A percentile compares a stretch with the other conserved stretches of the same genome.
Conservation (phyloP, 1,140 invertebrate species). For the Agraylea sexmaculata region DNA sequence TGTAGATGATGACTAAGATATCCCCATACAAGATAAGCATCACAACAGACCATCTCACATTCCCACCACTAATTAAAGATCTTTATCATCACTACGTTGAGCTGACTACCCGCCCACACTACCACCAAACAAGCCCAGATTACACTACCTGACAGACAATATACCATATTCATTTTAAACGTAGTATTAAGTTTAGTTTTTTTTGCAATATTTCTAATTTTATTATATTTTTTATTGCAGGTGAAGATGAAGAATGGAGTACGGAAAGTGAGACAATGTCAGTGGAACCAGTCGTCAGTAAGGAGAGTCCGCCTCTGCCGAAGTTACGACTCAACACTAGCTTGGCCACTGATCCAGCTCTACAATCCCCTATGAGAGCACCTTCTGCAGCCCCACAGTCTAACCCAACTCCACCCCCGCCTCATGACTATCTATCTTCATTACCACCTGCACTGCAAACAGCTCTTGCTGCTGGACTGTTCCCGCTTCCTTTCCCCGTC, state of each 20-base stretch:
- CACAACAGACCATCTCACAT: slow-evolving; percentile 20
- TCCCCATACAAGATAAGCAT: too few species aligned
- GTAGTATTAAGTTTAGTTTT: slow-evolving; percentile 1
- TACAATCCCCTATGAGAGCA: slow-evolving; percentile 41
- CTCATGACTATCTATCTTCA: slow-evolving; percentile 31
- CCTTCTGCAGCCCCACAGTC: slow-evolving; percentile 32
- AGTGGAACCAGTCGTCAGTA: slow-evolving; percentile 35
- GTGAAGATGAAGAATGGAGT: slow-evolving; percentile 49
- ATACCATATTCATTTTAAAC: background rate
- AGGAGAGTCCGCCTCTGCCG: slow-evolving; percentile 44
- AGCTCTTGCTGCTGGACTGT: slow-evolving; percentile 40
- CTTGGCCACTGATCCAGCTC: slow-evolving; percentile 68
- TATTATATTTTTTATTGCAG: slow-evolving; percentile 25
- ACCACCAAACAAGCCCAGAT: too few species aligned
- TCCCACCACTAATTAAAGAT: slow-evolving; percentile 22
- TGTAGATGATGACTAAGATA: too few species aligned
- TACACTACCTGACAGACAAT: background rate
- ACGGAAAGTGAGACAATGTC: slow-evolving; percentile 41
- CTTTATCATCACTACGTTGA: slow-evolving; percentile 17
- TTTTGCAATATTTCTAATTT: background rate
- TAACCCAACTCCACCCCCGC: slow-evolving; percentile 30
- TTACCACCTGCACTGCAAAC: slow-evolving; percentile 36
- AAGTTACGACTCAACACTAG: slow-evolving; percentile 62
- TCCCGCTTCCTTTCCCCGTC: slow-evolving; percentile 30
- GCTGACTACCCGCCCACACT: too few species aligned